Conservation (phyloP, 2,113 vertebrate species). For the Sardina pilchardus region DNA sequence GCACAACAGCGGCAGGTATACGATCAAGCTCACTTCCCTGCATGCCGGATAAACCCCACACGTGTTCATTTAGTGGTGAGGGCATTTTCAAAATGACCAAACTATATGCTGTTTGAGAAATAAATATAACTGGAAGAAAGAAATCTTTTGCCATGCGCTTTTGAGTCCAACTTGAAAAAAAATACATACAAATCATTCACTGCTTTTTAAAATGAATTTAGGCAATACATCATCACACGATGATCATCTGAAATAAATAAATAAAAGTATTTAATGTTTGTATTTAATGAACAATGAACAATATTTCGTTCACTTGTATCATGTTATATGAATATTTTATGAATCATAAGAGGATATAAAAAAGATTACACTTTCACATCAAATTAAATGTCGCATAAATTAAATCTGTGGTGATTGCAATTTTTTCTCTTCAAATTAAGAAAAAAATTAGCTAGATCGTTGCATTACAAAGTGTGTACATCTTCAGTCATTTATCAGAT, state of each 20-base stretch:
- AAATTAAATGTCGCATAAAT: no score
- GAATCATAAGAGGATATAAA: no score
- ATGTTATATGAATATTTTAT: not conserved
- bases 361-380: no score
- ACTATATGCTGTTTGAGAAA: not conserved
- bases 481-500: conserved; percentile 15
- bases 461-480: not conserved
- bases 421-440: not conserved
- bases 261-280: not conserved
- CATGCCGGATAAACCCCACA: not conserved
- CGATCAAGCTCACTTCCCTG: not conserved
- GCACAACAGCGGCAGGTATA: not conserved
- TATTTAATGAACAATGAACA: not conserved
- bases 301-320: not conserved
- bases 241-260: no score
- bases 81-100: not conserved
- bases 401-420: not conserved
- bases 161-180: not conserved
- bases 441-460: not conserved
- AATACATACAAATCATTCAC: not conserved
- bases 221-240: no score
- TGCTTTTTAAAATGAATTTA: not conserved
- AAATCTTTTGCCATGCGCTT: not conserved
- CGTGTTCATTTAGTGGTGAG: not conserved
- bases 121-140: not conserved